Conservation (phyloP, 2,113 vertebrate species). For the Agelaius tricolor region DNA sequence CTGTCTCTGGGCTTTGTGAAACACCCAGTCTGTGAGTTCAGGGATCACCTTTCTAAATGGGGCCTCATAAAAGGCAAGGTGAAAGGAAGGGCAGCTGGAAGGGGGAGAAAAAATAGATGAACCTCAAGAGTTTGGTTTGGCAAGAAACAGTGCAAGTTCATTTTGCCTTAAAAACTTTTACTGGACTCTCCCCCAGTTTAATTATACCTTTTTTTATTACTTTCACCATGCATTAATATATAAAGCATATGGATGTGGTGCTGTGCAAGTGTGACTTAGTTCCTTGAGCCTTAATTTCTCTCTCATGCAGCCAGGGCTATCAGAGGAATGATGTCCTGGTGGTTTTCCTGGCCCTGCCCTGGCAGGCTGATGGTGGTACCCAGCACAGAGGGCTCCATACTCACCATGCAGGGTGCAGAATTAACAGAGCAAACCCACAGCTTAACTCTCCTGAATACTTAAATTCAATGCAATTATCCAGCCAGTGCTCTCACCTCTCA, state of each 20-base stretch:
- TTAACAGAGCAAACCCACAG: not conserved
- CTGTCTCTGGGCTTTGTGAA: slow-evolving; percentile 27
- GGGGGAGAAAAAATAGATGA: not conserved
- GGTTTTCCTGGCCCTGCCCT: not conserved
- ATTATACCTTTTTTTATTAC: slow-evolving; percentile 9
- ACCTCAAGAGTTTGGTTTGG: slow-evolving; percentile 44
- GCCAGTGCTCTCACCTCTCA: not conserved
- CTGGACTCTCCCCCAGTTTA: not conserved
- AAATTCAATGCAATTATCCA: not conserved
- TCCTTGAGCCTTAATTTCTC: not conserved
- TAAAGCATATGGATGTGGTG: not conserved
- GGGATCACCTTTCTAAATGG: slow-evolving; percentile 29
- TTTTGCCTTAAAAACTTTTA: slow-evolving; percentile 15
- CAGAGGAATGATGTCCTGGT: not conserved
- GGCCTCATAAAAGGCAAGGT: slow-evolving; percentile 52
- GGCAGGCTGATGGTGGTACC: not conserved
- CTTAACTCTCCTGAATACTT: not conserved
- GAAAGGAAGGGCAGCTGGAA: slow-evolving; percentile 61
- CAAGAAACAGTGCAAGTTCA: not conserved
- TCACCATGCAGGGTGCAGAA: not conserved
- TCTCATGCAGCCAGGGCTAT: not conserved
- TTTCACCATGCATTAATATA: not conserved
- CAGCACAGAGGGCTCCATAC: not conserved
- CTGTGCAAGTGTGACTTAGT: not conserved
- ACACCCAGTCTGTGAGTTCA: slow-evolving; percentile 5